phyloP scores from a whole-genome alignment of 2,888 invertebrate genomes.

The Odontocerum albicorne region DNA sequence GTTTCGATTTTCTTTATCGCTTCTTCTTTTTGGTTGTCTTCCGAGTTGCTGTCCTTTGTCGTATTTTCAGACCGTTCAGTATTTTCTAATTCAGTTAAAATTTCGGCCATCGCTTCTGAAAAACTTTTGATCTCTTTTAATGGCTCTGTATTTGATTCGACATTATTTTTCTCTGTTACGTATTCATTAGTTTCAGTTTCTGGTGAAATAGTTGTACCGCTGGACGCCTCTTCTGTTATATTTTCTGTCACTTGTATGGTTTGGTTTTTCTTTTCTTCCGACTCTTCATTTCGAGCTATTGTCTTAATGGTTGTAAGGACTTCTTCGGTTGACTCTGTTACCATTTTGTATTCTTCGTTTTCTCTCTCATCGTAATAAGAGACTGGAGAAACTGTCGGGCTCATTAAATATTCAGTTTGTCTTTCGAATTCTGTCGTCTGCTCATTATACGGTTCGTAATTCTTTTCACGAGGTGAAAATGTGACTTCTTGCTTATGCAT shows the following conservation, averaged over 20 bases:
- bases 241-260: constrained; percentile 34
- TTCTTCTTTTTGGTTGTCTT: constrained; percentile 36
- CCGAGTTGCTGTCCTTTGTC: constrained; percentile 34
- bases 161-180: constrained; percentile 12
- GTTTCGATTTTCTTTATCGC: constrained; percentile 20
- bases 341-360: constrained; percentile 38
- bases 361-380: constrained; percentile 47
- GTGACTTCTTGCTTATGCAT: constrained; percentile 43
- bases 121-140: constrained; percentile 39
- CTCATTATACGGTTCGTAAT: constrained; percentile 22
- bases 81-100: constrained; percentile 40
- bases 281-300: constrained; percentile 27
- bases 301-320: constrained; percentile 11
- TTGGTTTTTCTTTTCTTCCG: constrained; percentile 21
- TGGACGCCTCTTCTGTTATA: constrained; percentile 4
- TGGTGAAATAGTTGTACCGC: constrained; percentile 14
- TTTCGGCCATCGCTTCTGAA: constrained; percentile 18
- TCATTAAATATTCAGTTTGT: constrained; percentile 26
- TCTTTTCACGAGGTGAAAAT: constrained; percentile 3
- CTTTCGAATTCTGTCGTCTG: constrained; percentile 42
- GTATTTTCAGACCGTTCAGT: constrained; percentile 43
- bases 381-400: constrained; percentile 49
- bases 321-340: constrained; percentile 28
- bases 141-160: constrained; percentile 40
- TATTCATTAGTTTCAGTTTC: constrained; percentile 35